Evolutionary conservation across 2,888 invertebrate genomes (phyloP).

Genomic region (Cataglyphis albicans): DNA sequence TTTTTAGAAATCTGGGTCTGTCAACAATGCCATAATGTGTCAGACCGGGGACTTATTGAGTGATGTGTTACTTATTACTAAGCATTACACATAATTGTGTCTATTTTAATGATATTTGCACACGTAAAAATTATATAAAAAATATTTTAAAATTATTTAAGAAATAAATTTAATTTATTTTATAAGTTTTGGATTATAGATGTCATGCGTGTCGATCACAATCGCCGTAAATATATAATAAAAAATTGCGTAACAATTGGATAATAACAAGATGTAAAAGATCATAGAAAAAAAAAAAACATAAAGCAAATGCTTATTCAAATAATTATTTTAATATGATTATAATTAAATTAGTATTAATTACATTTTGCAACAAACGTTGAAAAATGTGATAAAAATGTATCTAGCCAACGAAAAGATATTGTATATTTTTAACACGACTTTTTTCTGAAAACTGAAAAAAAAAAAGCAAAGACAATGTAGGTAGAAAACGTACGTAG

Average conservation of each 20-base stretch:
- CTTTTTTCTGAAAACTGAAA: neutral
- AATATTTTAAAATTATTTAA: neutral
- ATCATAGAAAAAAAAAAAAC: neutral
- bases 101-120: neutral
- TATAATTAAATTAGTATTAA: slow-evolving; percentile 20
- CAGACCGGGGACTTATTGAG: too few species aligned
- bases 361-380: neutral
- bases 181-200: neutral
- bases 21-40: too few species aligned
- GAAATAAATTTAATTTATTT: neutral
- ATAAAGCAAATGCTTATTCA: slow-evolving; percentile 17
- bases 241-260: neutral
- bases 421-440: neutral
- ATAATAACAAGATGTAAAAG: slow-evolving; percentile 28
- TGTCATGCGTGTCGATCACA: neutral
- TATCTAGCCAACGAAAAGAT: neutral
- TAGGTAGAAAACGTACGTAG: neutral
- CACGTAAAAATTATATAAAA: neutral
- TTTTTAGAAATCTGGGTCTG: too few species aligned
- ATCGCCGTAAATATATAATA: neutral
- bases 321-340: slow-evolving; percentile 22
- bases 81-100: neutral
- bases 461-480: neutral
- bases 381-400: neutral
- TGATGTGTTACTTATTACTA: neutral